Conservation (phyloP, 2,888 invertebrate species). For the Pandemis heparana region DNA sequence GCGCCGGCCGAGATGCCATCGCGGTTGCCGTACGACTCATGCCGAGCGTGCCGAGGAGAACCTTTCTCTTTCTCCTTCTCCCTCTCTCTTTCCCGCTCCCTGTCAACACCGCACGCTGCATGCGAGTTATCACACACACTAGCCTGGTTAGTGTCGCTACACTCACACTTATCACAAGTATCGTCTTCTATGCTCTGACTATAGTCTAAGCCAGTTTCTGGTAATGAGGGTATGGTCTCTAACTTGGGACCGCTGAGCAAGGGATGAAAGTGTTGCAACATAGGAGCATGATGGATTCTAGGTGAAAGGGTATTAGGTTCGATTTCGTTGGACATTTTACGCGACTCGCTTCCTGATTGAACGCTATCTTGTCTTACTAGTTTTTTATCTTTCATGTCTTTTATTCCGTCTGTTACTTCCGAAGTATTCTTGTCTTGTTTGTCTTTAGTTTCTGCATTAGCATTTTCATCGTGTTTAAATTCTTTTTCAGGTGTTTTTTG, state of each 20-base stretch:
- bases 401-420: constrained; percentile 10
- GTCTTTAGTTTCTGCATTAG: background rate
- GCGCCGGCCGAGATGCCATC: constrained; percentile 60
- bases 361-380: constrained; percentile 73
- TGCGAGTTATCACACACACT: constrained; percentile 85
- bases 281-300: constrained; percentile 60
- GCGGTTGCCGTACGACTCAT: constrained; percentile 84
- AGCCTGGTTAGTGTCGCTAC: constrained; percentile 72
- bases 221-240: constrained; percentile 79
- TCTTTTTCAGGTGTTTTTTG: background rate
- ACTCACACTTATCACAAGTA: constrained; percentile 44
- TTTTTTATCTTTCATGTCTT: constrained; percentile 56
- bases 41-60: constrained; percentile 81
- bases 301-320: constrained; percentile 58
- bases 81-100: constrained; percentile 68
- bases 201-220: constrained; percentile 70
- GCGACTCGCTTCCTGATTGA: constrained; percentile 62
- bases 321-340: constrained; percentile 71
- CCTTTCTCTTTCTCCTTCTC: constrained; percentile 66
- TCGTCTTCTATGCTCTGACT: constrained; percentile 70
- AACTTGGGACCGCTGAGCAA: constrained; percentile 68
- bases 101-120: constrained; percentile 83
- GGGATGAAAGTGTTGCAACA: constrained; percentile 73
- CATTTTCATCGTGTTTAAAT: background rate
- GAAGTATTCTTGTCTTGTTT: background rate